A percentile compares a stretch with the other conserved stretches of the same genome.
Evolutionary conservation across 1,140 invertebrate genomes (phyloP).

Genomic region (Bombus picipes): DNA sequence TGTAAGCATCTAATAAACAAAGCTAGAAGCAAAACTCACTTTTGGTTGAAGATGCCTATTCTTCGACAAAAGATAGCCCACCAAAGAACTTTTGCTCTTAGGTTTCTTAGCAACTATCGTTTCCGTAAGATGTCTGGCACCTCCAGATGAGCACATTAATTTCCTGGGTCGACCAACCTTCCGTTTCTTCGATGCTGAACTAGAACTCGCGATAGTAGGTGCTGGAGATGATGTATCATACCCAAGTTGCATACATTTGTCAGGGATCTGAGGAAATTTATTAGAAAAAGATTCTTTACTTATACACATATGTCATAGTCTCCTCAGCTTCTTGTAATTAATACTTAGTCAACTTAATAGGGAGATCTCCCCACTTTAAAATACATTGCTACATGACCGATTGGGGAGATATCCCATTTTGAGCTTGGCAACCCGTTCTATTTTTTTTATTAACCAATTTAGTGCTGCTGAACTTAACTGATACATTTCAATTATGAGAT

Average conservation of each 20-base stretch:
- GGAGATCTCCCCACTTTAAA: too few species aligned
- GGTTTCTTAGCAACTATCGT: slow-evolving; percentile 92
- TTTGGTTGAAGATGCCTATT: slow-evolving; percentile 84
- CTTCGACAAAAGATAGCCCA: slow-evolving; percentile 86
- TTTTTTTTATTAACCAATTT: too few species aligned
- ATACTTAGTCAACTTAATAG: too few species aligned
- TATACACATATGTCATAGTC: too few species aligned
- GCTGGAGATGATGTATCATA: slow-evolving; percentile 72
- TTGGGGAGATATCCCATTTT: too few species aligned
- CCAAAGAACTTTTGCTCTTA: slow-evolving; percentile 85
- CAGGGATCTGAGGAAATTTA: neutral
- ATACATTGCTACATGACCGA: too few species aligned
- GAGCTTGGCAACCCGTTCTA: rapidly evolving
- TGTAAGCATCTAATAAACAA: too few species aligned
- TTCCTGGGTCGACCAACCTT: slow-evolving; percentile 93
- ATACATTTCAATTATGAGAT: neutral
- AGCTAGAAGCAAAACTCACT: slow-evolving; percentile 72
- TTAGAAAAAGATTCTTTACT: neutral
- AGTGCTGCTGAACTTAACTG: too few species aligned
- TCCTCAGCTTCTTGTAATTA: rapidly evolving
- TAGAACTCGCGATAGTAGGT: slow-evolving; percentile 68
- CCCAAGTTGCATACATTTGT: slow-evolving; percentile 49
- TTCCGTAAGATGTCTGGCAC: slow-evolving; percentile 85
- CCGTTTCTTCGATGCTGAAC: slow-evolving; percentile 89
- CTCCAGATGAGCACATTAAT: slow-evolving; percentile 85